Evolutionary conservation across 2,797 vertebrate genomes (phyloP).

Genomic region (Gephyroberyx darwinii): DNA sequence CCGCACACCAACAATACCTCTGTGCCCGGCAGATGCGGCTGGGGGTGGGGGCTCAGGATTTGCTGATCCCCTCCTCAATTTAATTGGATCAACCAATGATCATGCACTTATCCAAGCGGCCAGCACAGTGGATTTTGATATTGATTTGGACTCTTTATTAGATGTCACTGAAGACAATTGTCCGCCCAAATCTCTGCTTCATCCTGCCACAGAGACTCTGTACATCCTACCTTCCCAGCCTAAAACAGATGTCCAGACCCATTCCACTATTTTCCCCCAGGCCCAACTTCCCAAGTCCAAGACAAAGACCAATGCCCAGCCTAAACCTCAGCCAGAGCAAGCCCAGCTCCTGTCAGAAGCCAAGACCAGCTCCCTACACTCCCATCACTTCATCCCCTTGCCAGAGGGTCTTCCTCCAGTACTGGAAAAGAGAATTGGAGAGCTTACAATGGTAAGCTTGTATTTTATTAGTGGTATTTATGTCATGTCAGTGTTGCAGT

Average conservation of each 20-base stretch:
- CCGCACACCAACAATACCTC: neutral
- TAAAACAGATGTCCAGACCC: neutral
- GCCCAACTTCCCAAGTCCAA: neutral
- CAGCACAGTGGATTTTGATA: constrained; percentile 85
- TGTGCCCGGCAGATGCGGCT: constrained; percentile 57
- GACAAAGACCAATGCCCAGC: neutral
- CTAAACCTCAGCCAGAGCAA: constrained; percentile 28
- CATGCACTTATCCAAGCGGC: constrained; percentile 89
- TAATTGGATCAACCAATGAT: constrained; percentile 86
- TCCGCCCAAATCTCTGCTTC: constrained; percentile 25
- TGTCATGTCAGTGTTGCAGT: neutral
- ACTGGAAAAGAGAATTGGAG: constrained; percentile 60
- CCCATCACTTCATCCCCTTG: constrained; percentile 23
- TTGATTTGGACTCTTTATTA: constrained; percentile 87
- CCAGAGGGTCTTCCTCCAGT: constrained; percentile 63
- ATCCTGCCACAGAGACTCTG: constrained; percentile 22
- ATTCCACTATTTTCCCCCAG: neutral
- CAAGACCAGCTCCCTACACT: neutral
- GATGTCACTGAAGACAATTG: constrained; percentile 80
- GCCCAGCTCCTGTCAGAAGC: constrained; percentile 28
- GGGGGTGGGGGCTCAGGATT: constrained; percentile 61
- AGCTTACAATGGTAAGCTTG: constrained; percentile 60
- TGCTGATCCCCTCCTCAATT: constrained; percentile 85
- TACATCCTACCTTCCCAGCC: neutral
- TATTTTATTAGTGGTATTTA: neutral